Conservation (phyloP, 2,888 invertebrate species). For the Andrena dorsata region DNA sequence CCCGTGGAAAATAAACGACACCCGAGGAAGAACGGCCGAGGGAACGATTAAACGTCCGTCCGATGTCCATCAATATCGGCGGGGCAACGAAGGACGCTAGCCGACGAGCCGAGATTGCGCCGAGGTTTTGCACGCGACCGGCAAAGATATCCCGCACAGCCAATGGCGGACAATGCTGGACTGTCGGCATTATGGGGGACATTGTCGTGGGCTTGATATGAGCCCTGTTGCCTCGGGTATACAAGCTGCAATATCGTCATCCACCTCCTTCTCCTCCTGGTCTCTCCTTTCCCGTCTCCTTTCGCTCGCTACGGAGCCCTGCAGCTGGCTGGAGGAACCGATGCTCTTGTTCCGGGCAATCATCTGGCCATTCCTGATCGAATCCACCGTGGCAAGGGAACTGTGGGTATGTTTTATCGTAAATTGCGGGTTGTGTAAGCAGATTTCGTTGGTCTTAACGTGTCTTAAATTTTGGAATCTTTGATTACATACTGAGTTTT, state of each 20-base stretch:
- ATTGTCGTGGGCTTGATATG: conserved; percentile 80
- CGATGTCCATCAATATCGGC: conserved; percentile 62
- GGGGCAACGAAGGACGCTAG: conserved; percentile 24
- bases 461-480: no score
- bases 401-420: no score
- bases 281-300: conserved; percentile 23
- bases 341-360: no score
- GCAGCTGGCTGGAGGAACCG: background rate
- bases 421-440: no score
- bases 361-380: no score
- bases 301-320: background rate
- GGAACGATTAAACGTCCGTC: conserved; percentile 68
- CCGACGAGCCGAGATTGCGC: conserved; percentile 55
- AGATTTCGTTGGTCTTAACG: no score
- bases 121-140: conserved; percentile 66
- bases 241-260: conserved; percentile 82
- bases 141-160: conserved; percentile 72
- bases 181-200: conserved; percentile 81
- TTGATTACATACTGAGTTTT: background rate
- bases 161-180: conserved; percentile 80
- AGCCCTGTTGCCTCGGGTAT: conserved; percentile 81
- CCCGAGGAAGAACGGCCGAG: conserved; percentile 29
- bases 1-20: conserved; percentile 56
- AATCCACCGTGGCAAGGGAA: no score
- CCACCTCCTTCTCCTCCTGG: conserved; percentile 16